Base-by-base conservation (phyloP, 2,797 vertebrate species). In the Microtus obscurus region DNA sequence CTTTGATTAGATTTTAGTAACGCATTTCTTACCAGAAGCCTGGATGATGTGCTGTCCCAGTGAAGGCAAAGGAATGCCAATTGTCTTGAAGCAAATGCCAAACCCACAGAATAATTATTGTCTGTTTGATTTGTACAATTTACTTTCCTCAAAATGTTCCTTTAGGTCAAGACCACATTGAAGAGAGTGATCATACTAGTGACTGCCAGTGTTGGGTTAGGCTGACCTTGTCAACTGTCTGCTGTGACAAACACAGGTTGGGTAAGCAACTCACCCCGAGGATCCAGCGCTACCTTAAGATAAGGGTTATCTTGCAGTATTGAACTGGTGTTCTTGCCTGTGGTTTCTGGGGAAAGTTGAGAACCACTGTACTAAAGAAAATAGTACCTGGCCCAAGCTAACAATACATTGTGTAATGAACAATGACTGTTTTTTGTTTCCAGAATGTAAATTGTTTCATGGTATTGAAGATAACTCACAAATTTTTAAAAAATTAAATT, bases 51-150 rank as follows among this genome's bases (percentile, higher is more conserved):
- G 31, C 51, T 94, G 65, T 96, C 29, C n/a, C 14, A 90, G 73
- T 76, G 37, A 89, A 92, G 69, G 37, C 59, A 45, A 65, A 86
- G 67, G 97, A 76, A 69, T 97, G 95, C 96, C 76, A 96, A 85
- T 83, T 91, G 76, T 95, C 59, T 77, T 91, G 80, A 97, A 95
- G 73, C 76, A 87, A 96, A 97, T 97, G 97, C 96, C 90, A 93
- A 86, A 96, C 51, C 90, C 85, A 92, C 92, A 95, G 48, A 96
- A 88, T 95, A 97, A 69, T 96, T 90, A 97, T 97, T 97, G 82
- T 43, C 86, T 93, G 85, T 17, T 91, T 79, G 95, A 97, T 97
- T 97, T 97, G 92, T 94, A 91, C 45, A 97, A 89, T 85, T 94
- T 91, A 92, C 95, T 96, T 96, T 73, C 74, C 61, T 81, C 77